Evolutionary conservation across 2,797 vertebrate genomes (phyloP), one percentile per base, ranked within the genome.

Genomic region (Microchirus variegatus): DNA sequence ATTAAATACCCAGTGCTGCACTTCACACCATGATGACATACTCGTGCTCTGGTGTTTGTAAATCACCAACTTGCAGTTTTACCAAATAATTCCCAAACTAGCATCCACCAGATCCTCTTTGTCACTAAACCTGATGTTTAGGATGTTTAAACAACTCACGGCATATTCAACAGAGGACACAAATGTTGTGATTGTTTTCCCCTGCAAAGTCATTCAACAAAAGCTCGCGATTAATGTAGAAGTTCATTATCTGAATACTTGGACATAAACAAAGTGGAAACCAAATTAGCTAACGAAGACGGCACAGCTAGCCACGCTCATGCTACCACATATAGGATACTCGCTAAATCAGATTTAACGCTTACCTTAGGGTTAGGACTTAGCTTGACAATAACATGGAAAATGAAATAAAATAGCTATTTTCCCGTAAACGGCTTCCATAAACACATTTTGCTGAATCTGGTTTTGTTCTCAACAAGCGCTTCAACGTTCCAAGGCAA

Each of bases 321-420:
- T 43, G 78, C 66, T 74, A 55, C 57, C 1, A 53, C 49, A 14
- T 52, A 13, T 36, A 52, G 7, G 2, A 58, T 54, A 57, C 53
- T 59, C 46, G 50, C 66, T 45, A 41, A 56, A 53, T 16, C 14
- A 31, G 37, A 59, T 5, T 37, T 15, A 0, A 31, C 17, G 43
- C 75, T 82, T 75, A 84, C 78, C 80, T 11, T 13, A 12, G 5
- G 5, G 13, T 45, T 31, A 16, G 38, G 3, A 45, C 37, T 71
- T 60, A 40, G 3, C 16, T n/a, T 15, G 9, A 2, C 6, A 16
- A 5, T 38, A 12, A 45, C 15, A 26, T 4, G 2, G 19, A 17
- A 12, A n/a, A 7, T 7, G 4, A 16, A 53, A 8, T 1, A 0
- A 51, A 2, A 17, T 1, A 43, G 16, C 14, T 68, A 59, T n/a